Conservation (phyloP, 1,140 invertebrate genomes). For the Trachymyrmex septentrionalis region DNA sequence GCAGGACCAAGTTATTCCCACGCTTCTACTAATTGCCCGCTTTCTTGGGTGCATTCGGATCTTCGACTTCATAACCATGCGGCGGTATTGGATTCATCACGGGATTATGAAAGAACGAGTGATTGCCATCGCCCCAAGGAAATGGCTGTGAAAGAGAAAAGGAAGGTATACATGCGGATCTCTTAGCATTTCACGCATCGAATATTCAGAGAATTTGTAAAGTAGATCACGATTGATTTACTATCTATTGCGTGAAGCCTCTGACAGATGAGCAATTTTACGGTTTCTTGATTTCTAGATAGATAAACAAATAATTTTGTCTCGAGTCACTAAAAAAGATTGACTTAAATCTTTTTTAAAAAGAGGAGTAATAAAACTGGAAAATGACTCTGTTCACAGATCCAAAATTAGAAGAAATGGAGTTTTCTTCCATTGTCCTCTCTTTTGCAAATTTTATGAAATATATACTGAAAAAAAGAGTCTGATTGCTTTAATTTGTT, state of each 20-base stretch:
- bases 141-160: slow-evolving; percentile 85
- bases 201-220: neutral
- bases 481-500: too few species aligned
- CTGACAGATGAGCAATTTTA: neutral
- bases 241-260: neutral
- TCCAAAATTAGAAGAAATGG: neutral
- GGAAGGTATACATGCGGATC: slow-evolving; percentile 10
- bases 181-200: slow-evolving; percentile 12
- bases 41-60: slow-evolving; percentile 66
- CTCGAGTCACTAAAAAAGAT: neutral
- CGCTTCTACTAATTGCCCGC: slow-evolving; percentile 24
- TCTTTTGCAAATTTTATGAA: neutral
- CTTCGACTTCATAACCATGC: slow-evolving; percentile 87
- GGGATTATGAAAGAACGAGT: slow-evolving; percentile 88
- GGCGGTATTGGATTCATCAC: slow-evolving; percentile 87
- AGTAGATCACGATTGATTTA: slow-evolving; percentile 1
- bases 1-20: slow-evolving; percentile 25
- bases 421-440: neutral
- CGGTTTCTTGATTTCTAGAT: neutral
- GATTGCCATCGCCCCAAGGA: slow-evolving; percentile 90
- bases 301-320: neutral
- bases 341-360: neutral
- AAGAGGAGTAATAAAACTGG: neutral
- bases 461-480: neutral
- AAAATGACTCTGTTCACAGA: slow-evolving; percentile 1